A percentile compares a stretch with the other conserved stretches of the same genome.
These are phyloP conservation scores for Fabriciana adippe DNA, from an alignment of 2,888 invertebrate genomes.

Conservation along the genomic window DNA sequence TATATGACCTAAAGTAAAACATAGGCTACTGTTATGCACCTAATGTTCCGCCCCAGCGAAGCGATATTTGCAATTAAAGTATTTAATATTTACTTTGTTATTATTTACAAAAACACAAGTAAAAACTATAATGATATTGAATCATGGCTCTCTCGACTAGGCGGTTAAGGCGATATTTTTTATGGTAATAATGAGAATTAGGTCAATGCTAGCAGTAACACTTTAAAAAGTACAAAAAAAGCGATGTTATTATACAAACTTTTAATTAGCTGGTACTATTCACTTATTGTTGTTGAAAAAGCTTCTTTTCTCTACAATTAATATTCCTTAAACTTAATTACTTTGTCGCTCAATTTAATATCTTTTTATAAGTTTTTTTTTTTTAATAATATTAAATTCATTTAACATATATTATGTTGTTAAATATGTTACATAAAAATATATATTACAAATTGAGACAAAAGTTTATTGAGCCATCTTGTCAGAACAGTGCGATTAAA, in stretches of 20 bases:
- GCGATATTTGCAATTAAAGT: not conserved
- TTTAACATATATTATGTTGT: no score
- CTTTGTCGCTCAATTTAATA: no score
- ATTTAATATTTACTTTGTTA: not conserved
- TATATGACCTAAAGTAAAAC: no score
- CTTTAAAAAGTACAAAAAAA: slow-evolving; percentile 16
- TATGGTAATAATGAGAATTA: slow-evolving; percentile 20
- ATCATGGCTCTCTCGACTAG: slow-evolving; percentile 3
- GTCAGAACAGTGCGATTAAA: slow-evolving; percentile 61
- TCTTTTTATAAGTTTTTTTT: no score
- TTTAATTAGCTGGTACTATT: slow-evolving; percentile 1
- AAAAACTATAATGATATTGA: slow-evolving; percentile 14
- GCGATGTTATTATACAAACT: slow-evolving; percentile 21
- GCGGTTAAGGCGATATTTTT: slow-evolving; percentile 18
- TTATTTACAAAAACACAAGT: not conserved
- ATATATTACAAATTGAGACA: no score
- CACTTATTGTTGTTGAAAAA: not conserved
- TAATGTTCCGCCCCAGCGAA: not conserved
- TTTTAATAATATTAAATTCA: no score
- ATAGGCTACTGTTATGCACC: no score
- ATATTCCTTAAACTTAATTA: no score
- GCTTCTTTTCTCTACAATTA: not conserved
- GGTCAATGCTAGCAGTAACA: slow-evolving; percentile 26
- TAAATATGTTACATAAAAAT: no score
- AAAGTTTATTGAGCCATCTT: not conserved